Base-by-base conservation (phyloP, 2,797 vertebrate genomes). In the Alosa sapidissima region DNA sequence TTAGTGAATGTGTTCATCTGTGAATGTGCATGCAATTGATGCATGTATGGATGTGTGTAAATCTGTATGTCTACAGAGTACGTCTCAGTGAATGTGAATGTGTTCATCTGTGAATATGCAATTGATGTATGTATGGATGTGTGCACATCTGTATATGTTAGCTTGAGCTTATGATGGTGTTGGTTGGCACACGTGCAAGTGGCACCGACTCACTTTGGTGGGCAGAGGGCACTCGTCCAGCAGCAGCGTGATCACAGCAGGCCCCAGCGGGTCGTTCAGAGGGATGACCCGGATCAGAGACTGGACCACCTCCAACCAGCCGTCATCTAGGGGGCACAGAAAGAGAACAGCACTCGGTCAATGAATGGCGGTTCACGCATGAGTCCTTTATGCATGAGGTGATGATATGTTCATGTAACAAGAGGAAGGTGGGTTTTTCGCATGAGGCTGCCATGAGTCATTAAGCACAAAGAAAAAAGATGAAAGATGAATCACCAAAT, bases 201-300 rank as follows among this genome's bases (percentile, higher is more conserved):
- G 21, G 58, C 58, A 62, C 0, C 58, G 54, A 85, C 96, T 95
- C 89, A 99, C 98, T 96, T 99, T 99, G 90, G 98, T 99, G 89
- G 98, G 98, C 88, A 99, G 94, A 0, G 98, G 98, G 92, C 98
- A 99, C 92, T 99, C 98, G 55, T 99, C 98, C 88, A 99, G 93
- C 0, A 99, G 95, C 10, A 99, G 96, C 0, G 98, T 99, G 94
- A 99, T 99, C 84, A 99, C 98, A 92, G 98, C 98, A 87, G 98
- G 98, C 92, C 98, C 98, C 91, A 99, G 87, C 0, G 98, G 98
- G 93, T 99, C 98, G 90, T 99, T 98, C 94, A 99, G 91, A 83
- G 98, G 98, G 93, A 99, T 99, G 92, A 99, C 98, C 94, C 98
- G 96, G 91, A 99, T 98, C 91, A 99, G 94, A 90, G 98, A 99